Evolutionary conservation across 2,888 invertebrate species (phyloP), one percentile per base, ranked within the genome.

Genomic region (Synergus laeviventris): DNA sequence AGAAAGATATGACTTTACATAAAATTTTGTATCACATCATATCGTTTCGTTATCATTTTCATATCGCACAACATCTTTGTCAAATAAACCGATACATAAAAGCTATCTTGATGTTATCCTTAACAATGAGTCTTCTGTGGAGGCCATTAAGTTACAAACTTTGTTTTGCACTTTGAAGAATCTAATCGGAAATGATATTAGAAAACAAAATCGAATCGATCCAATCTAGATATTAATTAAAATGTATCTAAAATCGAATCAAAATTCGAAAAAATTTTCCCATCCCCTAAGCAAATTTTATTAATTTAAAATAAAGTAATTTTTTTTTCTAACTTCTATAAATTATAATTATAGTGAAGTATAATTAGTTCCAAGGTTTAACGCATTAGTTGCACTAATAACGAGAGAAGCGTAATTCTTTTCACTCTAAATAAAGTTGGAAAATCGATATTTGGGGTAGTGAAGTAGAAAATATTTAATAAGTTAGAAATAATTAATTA

Each of bases 301-400:
- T 49, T 45, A 49, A 7, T 49, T 49, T 49, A n/a, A n/a, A 0
- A 7, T n/a, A 16, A 8, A n/a, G n/a, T 0, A 4, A 2, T 0
- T n/a, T 49, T n/a, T 45, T 49, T 49, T 49, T 49, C 7, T 49
- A 8, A 49, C n/a, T n/a, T n/a, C n/a, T n/a, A 49, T 7, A 18
- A 18, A 7, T 45, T 42, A 66, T 42, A 66, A 45, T 18, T 21
- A 38, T 31, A 45, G 16, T 38, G 2, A 21, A 21, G 39, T 66
- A 70, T 70, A 45, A 70, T 70, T 70, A 70, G 42, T 70, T n/a
- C 16, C 49, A 70, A 70, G 66, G 66, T 45, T 70, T 5, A 49
- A 14, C 12, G 9, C 36, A 21, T 39, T 64, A 64, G 39, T 21
- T 64, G 45, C 24, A 16, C 16, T 49, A 70, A 31, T 70, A 45